These are phyloP conservation scores for Gouania willdenowi DNA, from an alignment of 2,797 vertebrate species.

Conservation along the genomic window DNA sequence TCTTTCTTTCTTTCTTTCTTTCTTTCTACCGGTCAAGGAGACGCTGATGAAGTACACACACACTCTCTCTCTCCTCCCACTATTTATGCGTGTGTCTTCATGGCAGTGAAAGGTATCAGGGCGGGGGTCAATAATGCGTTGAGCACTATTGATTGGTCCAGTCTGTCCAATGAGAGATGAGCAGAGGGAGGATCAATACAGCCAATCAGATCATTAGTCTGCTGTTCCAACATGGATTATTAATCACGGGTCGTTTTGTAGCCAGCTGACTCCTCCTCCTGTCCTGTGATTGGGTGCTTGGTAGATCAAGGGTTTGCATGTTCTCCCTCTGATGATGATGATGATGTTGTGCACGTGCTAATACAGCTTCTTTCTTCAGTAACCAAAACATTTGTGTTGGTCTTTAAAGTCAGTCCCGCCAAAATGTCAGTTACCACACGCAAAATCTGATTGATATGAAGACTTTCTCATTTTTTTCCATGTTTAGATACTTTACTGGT, in stretches of 20 bases:
- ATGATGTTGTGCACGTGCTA: too few relatives aligned
- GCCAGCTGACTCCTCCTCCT: not conserved
- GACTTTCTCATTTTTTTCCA: too few relatives aligned
- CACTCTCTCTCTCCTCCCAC: constrained; percentile 34
- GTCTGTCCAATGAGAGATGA: constrained; percentile 47
- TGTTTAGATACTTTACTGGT: too few relatives aligned
- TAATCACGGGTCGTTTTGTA: constrained; percentile 37
- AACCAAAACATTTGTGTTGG: too few relatives aligned
- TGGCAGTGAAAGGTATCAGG: constrained; percentile 68
- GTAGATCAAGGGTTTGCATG: too few relatives aligned
- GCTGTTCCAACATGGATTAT: constrained; percentile 59
- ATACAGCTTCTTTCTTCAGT: too few relatives aligned
- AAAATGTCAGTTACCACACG: too few relatives aligned
- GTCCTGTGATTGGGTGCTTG: too few relatives aligned
- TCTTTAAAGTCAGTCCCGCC: too few relatives aligned
- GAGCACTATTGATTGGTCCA: constrained; percentile 70
- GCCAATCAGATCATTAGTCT: constrained; percentile 56
- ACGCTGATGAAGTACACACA: constrained; percentile 65
- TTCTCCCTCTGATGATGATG: too few relatives aligned
- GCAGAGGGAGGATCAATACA: constrained; percentile 55
- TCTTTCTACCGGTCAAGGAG: constrained; percentile 66
- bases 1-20: constrained; percentile 2
- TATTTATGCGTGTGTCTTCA: constrained; percentile 72
- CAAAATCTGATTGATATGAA: too few relatives aligned
- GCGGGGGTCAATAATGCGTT: constrained; percentile 73